Conservation (phyloP, 2,888 invertebrate species). For the Tenthredo mesomela region DNA sequence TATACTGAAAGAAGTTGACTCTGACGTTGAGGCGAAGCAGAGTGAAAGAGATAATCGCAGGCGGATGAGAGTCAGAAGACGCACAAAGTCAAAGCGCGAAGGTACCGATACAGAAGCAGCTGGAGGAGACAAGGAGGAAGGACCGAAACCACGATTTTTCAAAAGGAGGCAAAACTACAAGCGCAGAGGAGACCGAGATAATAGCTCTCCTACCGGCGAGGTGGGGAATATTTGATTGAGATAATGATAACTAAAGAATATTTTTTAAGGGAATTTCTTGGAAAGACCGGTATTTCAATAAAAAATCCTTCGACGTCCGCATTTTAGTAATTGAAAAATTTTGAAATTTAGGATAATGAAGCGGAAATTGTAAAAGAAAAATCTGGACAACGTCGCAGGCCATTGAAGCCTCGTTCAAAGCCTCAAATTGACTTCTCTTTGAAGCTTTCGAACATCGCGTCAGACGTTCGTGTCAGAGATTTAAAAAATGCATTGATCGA, state of each 20-base stretch:
- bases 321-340: neutral
- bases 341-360: constrained; percentile 76
- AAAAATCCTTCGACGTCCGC: neutral
- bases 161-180: constrained; percentile 60
- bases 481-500: constrained; percentile 86
- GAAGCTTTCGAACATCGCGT: constrained; percentile 86
- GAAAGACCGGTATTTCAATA: neutral
- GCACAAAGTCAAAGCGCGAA: constrained; percentile 52
- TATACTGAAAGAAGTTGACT: constrained; percentile 84
- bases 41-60: constrained; percentile 58
- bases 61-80: constrained; percentile 55
- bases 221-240: constrained; percentile 56
- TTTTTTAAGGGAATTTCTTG: neutral
- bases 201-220: constrained; percentile 64
- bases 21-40: constrained; percentile 83
- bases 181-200: constrained; percentile 69
- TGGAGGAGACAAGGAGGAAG: constrained; percentile 57
- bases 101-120: constrained; percentile 45
- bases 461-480: constrained; percentile 86
- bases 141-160: constrained; percentile 57
- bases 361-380: constrained; percentile 73
- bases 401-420: constrained; percentile 69
- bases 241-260: constrained; percentile 3
- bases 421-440: constrained; percentile 81
- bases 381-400: constrained; percentile 62